Evolutionary conservation across 2,113 vertebrate genomes (phyloP).

Genomic region (Asarcornis scutulata): DNA sequence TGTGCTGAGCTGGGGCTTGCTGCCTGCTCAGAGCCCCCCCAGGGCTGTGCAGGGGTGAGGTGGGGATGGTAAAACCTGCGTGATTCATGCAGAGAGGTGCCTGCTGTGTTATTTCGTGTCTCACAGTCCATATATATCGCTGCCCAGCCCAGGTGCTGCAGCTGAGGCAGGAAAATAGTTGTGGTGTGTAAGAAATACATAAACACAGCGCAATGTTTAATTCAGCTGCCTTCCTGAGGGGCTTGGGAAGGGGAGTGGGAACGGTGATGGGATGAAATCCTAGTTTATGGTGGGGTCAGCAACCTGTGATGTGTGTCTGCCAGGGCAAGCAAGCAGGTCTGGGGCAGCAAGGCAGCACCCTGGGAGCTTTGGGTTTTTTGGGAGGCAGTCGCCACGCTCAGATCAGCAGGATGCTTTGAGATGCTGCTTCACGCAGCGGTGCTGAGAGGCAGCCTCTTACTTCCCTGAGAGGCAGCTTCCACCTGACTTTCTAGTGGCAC

Average conservation of each 20-base stretch:
- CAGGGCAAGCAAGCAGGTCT: not conserved
- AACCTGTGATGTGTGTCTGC: fast-evolving
- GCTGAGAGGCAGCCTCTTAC: constrained; percentile 7
- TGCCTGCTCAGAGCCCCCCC: not conserved
- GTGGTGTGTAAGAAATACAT: too few relatives aligned
- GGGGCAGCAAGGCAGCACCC: not conserved
- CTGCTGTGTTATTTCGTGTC: not conserved
- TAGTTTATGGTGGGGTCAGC: not conserved
- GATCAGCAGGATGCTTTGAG: not conserved
- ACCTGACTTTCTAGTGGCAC: constrained; percentile 63
- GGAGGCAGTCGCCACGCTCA: not conserved
- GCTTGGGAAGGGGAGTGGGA: not conserved
- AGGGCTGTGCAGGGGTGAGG: not conserved
- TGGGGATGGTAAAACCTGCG: not conserved
- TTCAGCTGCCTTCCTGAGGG: not conserved
- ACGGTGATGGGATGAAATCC: not conserved
- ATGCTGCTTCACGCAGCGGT: not conserved
- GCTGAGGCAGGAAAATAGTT: not conserved
- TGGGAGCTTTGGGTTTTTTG: not conserved
- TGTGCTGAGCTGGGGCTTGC: not conserved
- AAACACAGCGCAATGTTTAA: too few relatives aligned
- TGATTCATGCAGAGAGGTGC: not conserved
- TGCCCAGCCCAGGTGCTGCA: not conserved
- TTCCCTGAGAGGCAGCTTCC: constrained; percentile 56
- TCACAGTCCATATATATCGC: fast-evolving